Evolutionary conservation across 2,888 invertebrate genomes (phyloP).

Genomic region (Scaptomyza flava): DNA sequence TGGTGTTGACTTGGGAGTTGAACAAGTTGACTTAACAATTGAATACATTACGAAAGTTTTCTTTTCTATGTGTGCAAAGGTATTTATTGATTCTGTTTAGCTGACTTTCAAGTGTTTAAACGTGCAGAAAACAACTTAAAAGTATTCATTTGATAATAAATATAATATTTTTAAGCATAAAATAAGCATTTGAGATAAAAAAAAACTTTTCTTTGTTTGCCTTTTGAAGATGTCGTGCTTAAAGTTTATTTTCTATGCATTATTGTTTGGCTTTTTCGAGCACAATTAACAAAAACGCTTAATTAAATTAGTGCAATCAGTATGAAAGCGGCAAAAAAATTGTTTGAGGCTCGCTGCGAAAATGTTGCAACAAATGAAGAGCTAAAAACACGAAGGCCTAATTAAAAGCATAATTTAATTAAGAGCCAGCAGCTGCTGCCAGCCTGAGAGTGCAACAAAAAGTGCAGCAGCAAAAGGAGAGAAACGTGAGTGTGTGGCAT

Average conservation of each 20-base stretch:
- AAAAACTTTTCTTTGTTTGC: neutral
- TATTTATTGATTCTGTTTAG: conserved; percentile 7
- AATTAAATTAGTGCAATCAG: conserved; percentile 40
- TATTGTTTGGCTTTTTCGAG: neutral
- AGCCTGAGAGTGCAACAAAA: conserved; percentile 35
- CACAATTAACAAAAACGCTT: conserved; percentile 36
- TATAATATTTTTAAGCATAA: too few species aligned
- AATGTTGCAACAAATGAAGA: conserved; percentile 51
- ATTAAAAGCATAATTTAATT: conserved; percentile 77
- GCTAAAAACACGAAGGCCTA: conserved; percentile 60
- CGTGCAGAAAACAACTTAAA: neutral
- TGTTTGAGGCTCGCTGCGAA: conserved; percentile 15
- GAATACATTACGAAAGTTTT: conserved; percentile 18
- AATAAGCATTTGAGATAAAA: too few species aligned
- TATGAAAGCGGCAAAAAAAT: conserved; percentile 25
- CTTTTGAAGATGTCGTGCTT: neutral
- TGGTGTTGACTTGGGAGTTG: conserved; percentile 39
- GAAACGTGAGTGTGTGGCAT: conserved; percentile 39
- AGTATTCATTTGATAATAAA: too few species aligned
- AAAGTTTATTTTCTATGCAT: neutral
- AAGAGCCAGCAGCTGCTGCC: conserved; percentile 61
- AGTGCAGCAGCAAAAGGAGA: conserved; percentile 27
- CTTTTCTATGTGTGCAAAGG: neutral
- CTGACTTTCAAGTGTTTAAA: neutral
- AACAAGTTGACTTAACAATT: conserved; percentile 36